phyloP scores from a whole-genome alignment of 2,888 invertebrate genomes.

The Heliconius charithonia region DNA sequence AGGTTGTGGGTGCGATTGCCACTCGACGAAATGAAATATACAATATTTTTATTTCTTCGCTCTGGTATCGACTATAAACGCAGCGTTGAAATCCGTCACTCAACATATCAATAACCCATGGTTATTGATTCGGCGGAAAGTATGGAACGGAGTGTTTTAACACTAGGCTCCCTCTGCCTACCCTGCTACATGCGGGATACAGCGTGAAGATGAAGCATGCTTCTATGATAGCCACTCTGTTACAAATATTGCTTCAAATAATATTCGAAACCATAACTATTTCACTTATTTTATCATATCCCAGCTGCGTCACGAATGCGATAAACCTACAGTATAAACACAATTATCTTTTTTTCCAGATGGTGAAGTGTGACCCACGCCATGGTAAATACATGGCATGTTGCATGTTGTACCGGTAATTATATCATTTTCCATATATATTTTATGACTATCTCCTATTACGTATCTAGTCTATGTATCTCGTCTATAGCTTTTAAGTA shows the following conservation, averaged over 20 bases:
- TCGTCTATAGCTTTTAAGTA: background rate
- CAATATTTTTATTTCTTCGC: too few relatives aligned
- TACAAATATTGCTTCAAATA: background rate
- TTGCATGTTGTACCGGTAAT: slow-evolving; percentile 92
- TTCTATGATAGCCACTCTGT: background rate
- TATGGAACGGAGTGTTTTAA: too few relatives aligned
- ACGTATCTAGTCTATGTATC: background rate
- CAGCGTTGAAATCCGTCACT: too few relatives aligned
- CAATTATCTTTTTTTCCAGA: slow-evolving; percentile 76
- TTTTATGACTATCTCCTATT: background rate
- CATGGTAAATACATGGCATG: slow-evolving; percentile 97
- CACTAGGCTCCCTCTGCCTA: too few relatives aligned
- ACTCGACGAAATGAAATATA: too few relatives aligned
- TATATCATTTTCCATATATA: background rate
- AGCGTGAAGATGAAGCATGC: background rate
- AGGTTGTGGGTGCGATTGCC: too few relatives aligned
- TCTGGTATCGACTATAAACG: too few relatives aligned
- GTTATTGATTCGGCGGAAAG: too few relatives aligned
- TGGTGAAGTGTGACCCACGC: slow-evolving; percentile 96
- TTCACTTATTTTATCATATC: background rate
- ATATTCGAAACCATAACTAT: background rate
- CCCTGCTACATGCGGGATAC: too few relatives aligned
- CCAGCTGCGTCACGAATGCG: background rate
- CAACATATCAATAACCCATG: too few relatives aligned
- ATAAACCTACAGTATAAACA: background rate